Conservation (phyloP, 2,113 vertebrate species). For the Nothocercus nigrocapillus region DNA sequence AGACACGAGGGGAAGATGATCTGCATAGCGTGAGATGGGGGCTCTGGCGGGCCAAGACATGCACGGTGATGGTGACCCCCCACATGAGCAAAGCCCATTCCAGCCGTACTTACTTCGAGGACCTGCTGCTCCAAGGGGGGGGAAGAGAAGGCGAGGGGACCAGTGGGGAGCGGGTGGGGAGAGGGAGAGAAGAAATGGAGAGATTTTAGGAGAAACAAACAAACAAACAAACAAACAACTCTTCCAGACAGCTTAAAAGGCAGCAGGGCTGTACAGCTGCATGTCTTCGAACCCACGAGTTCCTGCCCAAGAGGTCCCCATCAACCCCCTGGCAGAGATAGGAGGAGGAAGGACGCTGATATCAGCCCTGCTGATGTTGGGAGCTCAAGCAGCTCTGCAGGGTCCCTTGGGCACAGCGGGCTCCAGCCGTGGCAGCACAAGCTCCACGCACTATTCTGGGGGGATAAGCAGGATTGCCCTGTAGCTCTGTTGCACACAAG, state of each 20-base stretch:
- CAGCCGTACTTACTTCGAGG: conserved; percentile 94
- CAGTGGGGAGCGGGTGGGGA: conserved; percentile 60
- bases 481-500: neutral
- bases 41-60: conserved; percentile 22
- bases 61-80: conserved; percentile 52
- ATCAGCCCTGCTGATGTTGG: neutral
- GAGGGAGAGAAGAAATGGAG: conserved; percentile 66
- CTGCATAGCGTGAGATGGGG: neutral
- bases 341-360: neutral
- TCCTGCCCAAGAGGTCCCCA: neutral
- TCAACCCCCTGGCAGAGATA: neutral
- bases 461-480: too few species aligned
- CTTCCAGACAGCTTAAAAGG: neutral
- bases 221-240: neutral
- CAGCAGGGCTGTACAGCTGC: neutral
- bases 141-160: conserved; percentile 64
- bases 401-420: neutral
- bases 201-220: conserved; percentile 64
- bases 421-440: neutral
- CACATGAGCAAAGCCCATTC: conserved; percentile 16
- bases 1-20: neutral
- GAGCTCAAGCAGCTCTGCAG: neutral
- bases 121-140: conserved; percentile 90
- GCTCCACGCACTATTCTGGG: neutral
- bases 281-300: neutral